Evolutionary conservation across 64 coral and sea anemone genomes (phyloP), one percentile per base, ranked within the genome.

Genomic region (Stichodactyla mertensii): DNA sequence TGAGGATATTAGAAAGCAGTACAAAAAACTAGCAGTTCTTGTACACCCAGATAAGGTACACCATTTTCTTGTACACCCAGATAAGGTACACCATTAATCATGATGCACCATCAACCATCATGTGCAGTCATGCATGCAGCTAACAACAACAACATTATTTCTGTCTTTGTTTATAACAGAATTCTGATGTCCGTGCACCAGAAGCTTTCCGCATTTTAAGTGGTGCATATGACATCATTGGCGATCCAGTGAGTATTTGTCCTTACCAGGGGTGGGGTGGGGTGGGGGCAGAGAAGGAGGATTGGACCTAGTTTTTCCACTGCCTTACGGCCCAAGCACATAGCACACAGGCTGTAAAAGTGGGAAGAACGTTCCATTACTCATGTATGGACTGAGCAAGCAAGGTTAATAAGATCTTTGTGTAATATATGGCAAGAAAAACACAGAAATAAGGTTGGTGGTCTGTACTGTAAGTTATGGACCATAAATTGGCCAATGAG

Each of bases 11-110:
- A 93, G 88, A 77, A 78, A 71, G 31, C 94, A 97, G 24, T 97
- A 97, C 64, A 90, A 91, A 80, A 97, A 93, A 27, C 88, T 97
- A 13, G 94, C 91, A 4, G 60, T 97, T 19, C n/a, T 97, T 7
- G 89, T 97, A 7, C 94, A 97, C 80, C 94, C 94, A 45, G 94
- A 97, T 52, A 97, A 97, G 94, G 94, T 92, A 86, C 19, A 69
- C n/a, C 19, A n/a, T 69, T 0, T 97, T 19, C n/a, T 97, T 7
- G 89, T 97, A 7, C 94, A 97, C 80, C 94, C 94, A 45, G 94
- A 97, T 52, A 97, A 97, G 94, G 94, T 12, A 7, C 24, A 71
- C 16, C 28, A 1, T 55, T 10, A n/a, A 8, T 9, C 7, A 7
- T 69, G 27, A 27, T 13, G 24, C 24, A 74, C 16, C 16, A 2